Base-by-base conservation (phyloP, 2,888 invertebrate genomes). In the Dryomyza anilis region DNA sequence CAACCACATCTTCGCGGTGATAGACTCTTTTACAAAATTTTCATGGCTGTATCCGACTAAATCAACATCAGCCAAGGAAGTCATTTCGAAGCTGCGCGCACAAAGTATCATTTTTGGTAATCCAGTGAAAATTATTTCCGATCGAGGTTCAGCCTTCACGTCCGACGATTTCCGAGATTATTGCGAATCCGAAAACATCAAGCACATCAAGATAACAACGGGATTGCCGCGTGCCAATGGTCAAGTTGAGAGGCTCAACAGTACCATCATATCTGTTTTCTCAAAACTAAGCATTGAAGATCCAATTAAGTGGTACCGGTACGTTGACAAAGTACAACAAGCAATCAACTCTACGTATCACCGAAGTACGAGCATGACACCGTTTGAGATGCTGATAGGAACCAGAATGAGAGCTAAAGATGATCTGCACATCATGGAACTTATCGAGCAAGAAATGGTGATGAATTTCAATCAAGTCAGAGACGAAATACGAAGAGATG, bases 371-470 rank as follows among this genome's bases (percentile, higher is more conserved):
- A 33, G n/a, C n/a, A 66, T 68, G 4, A 71, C 68, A 7, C 50
- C 65, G 23, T 55, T 64, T 46, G 55, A 61, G 55, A 12, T 62
- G 29, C 1, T 65, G 16, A 23, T 25, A 8, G 62, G 62, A 2
- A 52, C 52, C 3, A 62, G 53, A 45, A 62, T 69, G 65, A 45
- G 63, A 14, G 50, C 64, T 4, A 36, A 50, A n/a, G 64, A 67
- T 12, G 65, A 68, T 27, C 6, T 57, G 1, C 46, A 61, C 2
- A 29, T 65, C 21, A 64, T 59, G 29, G 25, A 65, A 12, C 33
- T 70, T 3, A 64, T 70, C 19, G 64, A 68, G 10, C 21, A 66
- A 16, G 64, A 66, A 53, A 25, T 61, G 3, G 25, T 68, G 23
- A 36, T 3, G 8, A 14, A 36, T 5, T 67, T 67, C 23, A n/a